Conservation (phyloP, 2,888 invertebrate genomes). For the Orthonevra nobilis region DNA sequence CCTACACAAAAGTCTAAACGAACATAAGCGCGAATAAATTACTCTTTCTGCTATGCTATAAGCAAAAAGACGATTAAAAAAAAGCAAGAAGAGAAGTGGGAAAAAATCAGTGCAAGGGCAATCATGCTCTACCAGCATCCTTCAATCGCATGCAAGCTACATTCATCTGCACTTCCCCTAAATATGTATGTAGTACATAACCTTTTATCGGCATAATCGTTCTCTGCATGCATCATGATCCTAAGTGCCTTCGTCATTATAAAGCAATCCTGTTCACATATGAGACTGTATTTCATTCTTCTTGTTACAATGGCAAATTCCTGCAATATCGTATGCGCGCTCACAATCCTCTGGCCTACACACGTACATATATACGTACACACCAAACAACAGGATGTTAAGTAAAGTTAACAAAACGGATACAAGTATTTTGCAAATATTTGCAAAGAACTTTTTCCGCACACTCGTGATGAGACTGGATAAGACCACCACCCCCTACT, state of each 20-base stretch:
- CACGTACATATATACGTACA: constrained; percentile 18
- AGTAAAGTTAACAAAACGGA: constrained; percentile 70
- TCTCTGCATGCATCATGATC: constrained; percentile 67
- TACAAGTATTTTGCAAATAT: constrained; percentile 71
- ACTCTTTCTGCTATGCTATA: no score
- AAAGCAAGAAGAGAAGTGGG: constrained; percentile 13
- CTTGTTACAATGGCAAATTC: constrained; percentile 63
- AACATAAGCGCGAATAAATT: no score
- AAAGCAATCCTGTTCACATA: constrained; percentile 68
- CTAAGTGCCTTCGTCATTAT: constrained; percentile 70
- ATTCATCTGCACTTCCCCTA: not conserved
- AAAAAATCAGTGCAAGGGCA: constrained; percentile 64
- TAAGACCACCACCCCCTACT: constrained; percentile 7
- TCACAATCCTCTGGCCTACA: no score
- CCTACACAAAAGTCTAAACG: no score
- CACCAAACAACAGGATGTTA: constrained; percentile 64
- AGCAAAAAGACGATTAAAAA: constrained; percentile 16
- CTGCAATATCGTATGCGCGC: constrained; percentile 53
- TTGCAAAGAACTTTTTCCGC: constrained; percentile 69
- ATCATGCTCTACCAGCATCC: constrained; percentile 60
- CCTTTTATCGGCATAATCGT: constrained; percentile 66
- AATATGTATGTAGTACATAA: constrained; percentile 10
- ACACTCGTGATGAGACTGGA: constrained; percentile 24
- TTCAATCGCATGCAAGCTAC: constrained; percentile 16
- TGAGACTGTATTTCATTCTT: constrained; percentile 69